Base-by-base conservation (phyloP, 2,797 vertebrate species). In the Myiothlypis coronata region DNA sequence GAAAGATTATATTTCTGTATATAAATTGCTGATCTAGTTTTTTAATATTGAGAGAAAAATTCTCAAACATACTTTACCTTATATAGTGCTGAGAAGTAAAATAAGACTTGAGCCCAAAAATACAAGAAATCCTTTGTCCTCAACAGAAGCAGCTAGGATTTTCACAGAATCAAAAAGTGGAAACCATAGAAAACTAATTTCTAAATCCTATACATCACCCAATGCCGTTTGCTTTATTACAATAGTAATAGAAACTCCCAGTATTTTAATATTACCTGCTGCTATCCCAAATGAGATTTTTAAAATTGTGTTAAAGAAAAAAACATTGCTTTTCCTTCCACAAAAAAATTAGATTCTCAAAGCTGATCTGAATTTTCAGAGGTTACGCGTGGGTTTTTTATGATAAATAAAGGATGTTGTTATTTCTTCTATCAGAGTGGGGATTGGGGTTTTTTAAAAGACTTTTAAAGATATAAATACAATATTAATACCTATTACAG, bases 341-440 rank as follows among this genome's bases (percentile, higher is more conserved):
- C 8, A 22, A 53, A 9, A 55, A 60, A 37, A 28, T 3, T 12
- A 74, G 14, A 74, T 39, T 60, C 12, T 78, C 20, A 81, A 89
- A 55, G 8, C 6, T 70, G 8, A 61, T 59, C 26, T 60, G 9
- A 65, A 59, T 69, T 89, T 91, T 72, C 47, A 59, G 55, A 82
- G 7, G 43, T 76, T 21, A 35, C 0, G 0, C 2, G 16, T 4
- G 3, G 12, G 1, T 6, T 56, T 12, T 60, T n/a, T 1, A 13
- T 8, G 1, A 56, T 46, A 90, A 86, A 71, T 16, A 12, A 13
- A 69, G 17, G 8, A 1, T 50, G 18, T 4, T 77, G 5, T 1
- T 22, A 46, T 55, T 72, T 28, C 2, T 60, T 59, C 35, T n/a
- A 14, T 52, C 15, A 52, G 55, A 80, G 12, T 28, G 11, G 9